Base-by-base conservation (phyloP, 2,113 vertebrate genomes). In the Malurus elegans region DNA sequence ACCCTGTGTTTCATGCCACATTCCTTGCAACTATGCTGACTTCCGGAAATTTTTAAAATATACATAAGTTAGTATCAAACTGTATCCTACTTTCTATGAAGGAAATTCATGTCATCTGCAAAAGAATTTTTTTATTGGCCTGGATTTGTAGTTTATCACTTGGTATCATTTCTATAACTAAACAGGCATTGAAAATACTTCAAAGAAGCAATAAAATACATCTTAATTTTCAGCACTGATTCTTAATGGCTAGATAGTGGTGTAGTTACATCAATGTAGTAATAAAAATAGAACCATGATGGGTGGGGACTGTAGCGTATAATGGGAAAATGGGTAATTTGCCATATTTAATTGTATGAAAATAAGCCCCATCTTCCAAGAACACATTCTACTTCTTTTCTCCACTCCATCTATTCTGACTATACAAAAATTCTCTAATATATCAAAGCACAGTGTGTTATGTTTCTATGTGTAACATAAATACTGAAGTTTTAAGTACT, bases 1-100 rank as follows among this genome's bases (percentile, higher is more conserved):
- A 40, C 53, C 23, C 18, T 65, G 26, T 90, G 40, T 95, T 96
- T 88, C 34, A 85, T 85, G 64, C 12, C 81, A 78, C 76, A 78
- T 96, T 95, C 50, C 44, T 96, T 83, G 51, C 53, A 95, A 92
- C 74, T 80, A 5, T 83, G 87, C 76, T 57, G 20, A 57, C 53
- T 91, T 50, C 58, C 20, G 64, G 92, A 88, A 94, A 86, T 91
- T 79, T 70, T 6, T 42, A 50, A 93, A 66, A 65, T 74, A 65
- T 18, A 67, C 25, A 64, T 54, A 13, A 51, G 17, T 82, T 92
- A 56, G 24, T 69, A 88, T 67, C 34, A 76, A 60, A 76, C 48
- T 76, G 5, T 42, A 64, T 73, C 6, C 7, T 48, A 8, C 53
- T 79, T 90, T 69, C 44, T 78, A 4, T 69, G 36, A 91, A 76